Percentiles rank a stretch among this genome's conserved stretches.
Conservation (phyloP, 2,797 vertebrate genomes). For the Babyrousa celebensis region DNA sequence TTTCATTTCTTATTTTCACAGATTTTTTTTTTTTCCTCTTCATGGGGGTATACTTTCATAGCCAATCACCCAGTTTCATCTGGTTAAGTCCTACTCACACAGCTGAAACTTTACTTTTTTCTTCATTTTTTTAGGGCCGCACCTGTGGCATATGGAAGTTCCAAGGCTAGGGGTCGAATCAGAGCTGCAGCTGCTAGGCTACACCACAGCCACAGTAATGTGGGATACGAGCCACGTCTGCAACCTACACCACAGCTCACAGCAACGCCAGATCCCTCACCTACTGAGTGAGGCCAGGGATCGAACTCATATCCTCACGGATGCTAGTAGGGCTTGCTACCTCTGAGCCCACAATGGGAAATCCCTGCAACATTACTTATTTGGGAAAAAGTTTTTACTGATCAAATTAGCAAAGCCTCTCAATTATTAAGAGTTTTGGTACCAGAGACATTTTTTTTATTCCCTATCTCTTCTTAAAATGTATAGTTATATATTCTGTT, state of each 20-base stretch:
- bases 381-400: not conserved
- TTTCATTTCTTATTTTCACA: not conserved
- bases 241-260: too few relatives aligned
- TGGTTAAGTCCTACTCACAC: not conserved
- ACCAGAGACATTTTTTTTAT: not conserved
- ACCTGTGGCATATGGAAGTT: too few relatives aligned
- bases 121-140: too few relatives aligned
- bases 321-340: too few relatives aligned
- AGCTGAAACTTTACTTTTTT: not conserved
- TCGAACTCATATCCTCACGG: too few relatives aligned
- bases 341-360: too few relatives aligned
- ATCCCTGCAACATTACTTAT: not conserved
- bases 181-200: too few relatives aligned
- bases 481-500: not conserved
- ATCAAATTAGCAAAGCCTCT: not conserved
- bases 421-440: not conserved
- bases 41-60: not conserved
- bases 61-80: not conserved
- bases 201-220: too few relatives aligned
- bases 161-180: too few relatives aligned
- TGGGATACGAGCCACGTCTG: too few relatives aligned
- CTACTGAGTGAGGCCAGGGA: too few relatives aligned
- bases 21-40: not conserved
- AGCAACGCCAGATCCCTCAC: too few relatives aligned
- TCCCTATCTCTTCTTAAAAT: not conserved